A percentile compares a stretch with the other conserved stretches of the same genome.
phyloP scores from a whole-genome alignment of 2,888 invertebrate genomes.

The Sepiola atlantica region DNA sequence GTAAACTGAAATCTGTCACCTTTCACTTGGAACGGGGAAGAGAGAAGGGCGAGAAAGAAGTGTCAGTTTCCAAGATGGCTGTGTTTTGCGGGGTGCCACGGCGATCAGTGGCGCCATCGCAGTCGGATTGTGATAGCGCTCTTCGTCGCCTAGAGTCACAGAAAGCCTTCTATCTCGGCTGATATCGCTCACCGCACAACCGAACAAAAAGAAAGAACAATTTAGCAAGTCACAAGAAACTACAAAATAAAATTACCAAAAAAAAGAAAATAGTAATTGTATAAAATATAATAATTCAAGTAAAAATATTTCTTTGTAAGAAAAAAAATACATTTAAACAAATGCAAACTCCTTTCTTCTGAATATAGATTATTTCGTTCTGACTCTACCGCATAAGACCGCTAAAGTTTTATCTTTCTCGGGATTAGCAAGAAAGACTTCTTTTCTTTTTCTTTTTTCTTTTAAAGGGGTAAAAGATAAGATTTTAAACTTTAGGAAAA shows the following conservation, averaged over 20 bases:
- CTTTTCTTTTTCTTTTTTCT: too few relatives aligned
- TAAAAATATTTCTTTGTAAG: background rate
- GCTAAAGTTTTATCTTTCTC: background rate
- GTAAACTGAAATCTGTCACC: slow-evolving; percentile 32
- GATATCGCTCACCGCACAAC: background rate
- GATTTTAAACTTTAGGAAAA: background rate
- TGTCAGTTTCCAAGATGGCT: slow-evolving; percentile 5
- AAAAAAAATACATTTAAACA: background rate
- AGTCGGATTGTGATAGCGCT: slow-evolving; percentile 19
- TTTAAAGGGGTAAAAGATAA: background rate
- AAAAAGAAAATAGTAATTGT: background rate
- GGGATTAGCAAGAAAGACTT: background rate
- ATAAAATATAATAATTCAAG: background rate
- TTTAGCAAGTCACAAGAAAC: background rate
- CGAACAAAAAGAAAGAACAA: slow-evolving; percentile 8
- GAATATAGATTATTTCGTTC: background rate
- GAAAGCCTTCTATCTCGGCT: slow-evolving; percentile 10
- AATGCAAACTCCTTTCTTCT: background rate
- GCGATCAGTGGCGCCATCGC: background rate
- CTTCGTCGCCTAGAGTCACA: background rate
- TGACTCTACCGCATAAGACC: background rate
- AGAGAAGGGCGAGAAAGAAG: background rate
- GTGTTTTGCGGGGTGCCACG: background rate
- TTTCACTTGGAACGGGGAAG: background rate
- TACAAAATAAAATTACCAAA: background rate